These are phyloP conservation scores for Mesorhabditis spiculigera DNA, from an alignment of 2,888 invertebrate genomes.

Conservation along the genomic window DNA sequence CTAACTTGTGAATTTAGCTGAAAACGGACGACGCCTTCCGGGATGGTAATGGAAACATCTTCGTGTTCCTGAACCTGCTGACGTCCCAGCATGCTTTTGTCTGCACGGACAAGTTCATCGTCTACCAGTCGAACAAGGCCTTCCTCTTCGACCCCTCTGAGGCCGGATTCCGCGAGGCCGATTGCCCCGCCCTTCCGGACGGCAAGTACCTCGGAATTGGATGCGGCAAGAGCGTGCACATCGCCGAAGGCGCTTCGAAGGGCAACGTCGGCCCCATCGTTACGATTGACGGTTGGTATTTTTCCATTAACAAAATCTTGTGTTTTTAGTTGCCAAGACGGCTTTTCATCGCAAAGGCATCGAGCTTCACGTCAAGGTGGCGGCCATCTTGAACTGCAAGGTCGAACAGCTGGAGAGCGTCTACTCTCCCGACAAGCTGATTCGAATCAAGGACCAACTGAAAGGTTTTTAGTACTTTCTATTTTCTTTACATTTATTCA, in stretches of 20 bases:
- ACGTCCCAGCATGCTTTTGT: conserved; percentile 11
- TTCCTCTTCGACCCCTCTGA: conserved; percentile 7
- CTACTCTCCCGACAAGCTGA: neutral
- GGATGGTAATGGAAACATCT: neutral
- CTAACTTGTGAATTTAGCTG: neutral
- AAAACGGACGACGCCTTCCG: neutral
- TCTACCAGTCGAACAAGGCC: conserved; percentile 10
- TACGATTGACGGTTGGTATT: neutral
- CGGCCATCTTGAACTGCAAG: neutral
- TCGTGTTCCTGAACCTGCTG: conserved; percentile 15
- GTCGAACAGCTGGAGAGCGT: neutral
- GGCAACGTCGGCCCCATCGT: neutral
- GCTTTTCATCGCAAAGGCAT: neutral
- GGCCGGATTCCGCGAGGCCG: conserved; percentile 6
- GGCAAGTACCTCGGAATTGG: conserved; percentile 14
- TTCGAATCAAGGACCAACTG: neutral
- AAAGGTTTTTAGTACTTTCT: neutral
- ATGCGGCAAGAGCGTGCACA: conserved; percentile 9
- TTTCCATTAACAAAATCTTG: neutral
- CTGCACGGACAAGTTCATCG: conserved; percentile 10
- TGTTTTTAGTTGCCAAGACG: neutral
- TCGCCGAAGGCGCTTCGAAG: neutral
- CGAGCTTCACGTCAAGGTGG: neutral
- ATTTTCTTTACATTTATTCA: neutral
- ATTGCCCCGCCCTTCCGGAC: conserved; percentile 8